A percentile compares a stretch with the other conserved stretches of the same genome.
Conservation (phyloP, 2,888 invertebrate genomes). For the Lasioglossum vierecki region DNA sequence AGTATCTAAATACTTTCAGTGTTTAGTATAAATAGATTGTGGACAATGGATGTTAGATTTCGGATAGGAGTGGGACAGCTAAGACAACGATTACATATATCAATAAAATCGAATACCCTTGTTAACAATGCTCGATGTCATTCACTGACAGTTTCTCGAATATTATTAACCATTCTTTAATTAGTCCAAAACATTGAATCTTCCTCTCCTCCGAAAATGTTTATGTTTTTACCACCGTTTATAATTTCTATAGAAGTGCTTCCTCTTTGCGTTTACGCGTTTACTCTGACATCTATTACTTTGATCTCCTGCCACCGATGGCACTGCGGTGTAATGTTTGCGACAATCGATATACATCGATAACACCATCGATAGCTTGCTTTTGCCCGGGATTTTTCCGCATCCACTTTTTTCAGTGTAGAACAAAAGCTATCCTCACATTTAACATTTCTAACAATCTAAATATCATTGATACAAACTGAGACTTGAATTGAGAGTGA, state of each 20-base stretch:
- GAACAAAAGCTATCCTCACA: too few species aligned
- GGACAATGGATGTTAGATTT: not conserved
- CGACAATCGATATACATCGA: not conserved
- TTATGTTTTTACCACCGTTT: constrained; percentile 44
- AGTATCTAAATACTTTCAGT: not conserved
- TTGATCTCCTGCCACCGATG: not conserved
- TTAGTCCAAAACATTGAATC: not conserved
- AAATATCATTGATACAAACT: too few species aligned
- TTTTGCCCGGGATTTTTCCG: too few species aligned
- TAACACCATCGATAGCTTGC: not conserved
- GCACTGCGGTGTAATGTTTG: not conserved
- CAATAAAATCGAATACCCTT: not conserved
- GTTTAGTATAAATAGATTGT: not conserved
- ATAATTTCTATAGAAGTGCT: constrained; percentile 40
- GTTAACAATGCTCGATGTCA: constrained; percentile 1
- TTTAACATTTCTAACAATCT: too few species aligned
- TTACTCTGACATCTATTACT: not conserved
- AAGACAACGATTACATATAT: not conserved
- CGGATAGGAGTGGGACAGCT: not conserved
- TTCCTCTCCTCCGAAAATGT: not conserved
- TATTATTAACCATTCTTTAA: constrained; percentile 8
- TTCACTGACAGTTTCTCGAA: not conserved
- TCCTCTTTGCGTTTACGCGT: constrained; percentile 5
- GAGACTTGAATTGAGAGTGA: too few species aligned
- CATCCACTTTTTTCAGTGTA: too few species aligned